These are phyloP conservation scores for Oryzias celebensis DNA, from an alignment of 2,113 vertebrate genomes.

Conservation along the genomic window DNA sequence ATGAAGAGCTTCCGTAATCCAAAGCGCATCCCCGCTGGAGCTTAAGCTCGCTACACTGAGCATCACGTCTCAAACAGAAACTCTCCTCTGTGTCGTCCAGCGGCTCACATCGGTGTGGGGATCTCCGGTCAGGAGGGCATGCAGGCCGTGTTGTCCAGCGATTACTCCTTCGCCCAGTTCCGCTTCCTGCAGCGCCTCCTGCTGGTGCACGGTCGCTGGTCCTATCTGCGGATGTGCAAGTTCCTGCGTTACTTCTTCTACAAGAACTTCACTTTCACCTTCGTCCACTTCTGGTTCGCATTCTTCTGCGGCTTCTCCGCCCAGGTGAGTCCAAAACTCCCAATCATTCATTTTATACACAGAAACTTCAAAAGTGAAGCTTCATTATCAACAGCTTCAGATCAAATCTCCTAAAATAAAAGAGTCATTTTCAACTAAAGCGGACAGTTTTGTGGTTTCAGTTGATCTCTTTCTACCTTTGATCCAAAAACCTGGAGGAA, in stretches of 20 bases:
- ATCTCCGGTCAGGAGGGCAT: slow-evolving; percentile 95
- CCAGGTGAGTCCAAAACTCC: slow-evolving; percentile 77
- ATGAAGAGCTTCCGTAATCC: no score
- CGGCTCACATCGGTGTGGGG: slow-evolving; percentile 93
- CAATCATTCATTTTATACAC: no score
- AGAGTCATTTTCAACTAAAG: no score
- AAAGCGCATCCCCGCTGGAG: no score
- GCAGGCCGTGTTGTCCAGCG: slow-evolving; percentile 92
- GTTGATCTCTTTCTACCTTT: no score
- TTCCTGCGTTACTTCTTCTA: slow-evolving; percentile 98
- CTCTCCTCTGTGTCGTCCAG: slow-evolving; percentile 58
- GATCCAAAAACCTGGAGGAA: no score
- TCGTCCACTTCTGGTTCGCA: slow-evolving; percentile 96
- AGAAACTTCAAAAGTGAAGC: no score
- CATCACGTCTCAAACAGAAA: not conserved
- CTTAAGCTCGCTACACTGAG: no score
- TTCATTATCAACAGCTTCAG: no score
- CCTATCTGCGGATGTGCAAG: slow-evolving; percentile 97
- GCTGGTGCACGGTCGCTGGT: slow-evolving; percentile 95
- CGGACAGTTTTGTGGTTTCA: no score
- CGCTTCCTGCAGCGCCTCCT: slow-evolving; percentile 92
- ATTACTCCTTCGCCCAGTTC: slow-evolving; percentile 95
- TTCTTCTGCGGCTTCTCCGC: slow-evolving; percentile 98
- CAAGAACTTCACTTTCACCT: slow-evolving; percentile 97
- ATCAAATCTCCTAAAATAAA: no score